These are phyloP conservation scores for Ambastaia sidthimunki DNA, from an alignment of 2,797 vertebrate genomes.

Conservation along the genomic window DNA sequence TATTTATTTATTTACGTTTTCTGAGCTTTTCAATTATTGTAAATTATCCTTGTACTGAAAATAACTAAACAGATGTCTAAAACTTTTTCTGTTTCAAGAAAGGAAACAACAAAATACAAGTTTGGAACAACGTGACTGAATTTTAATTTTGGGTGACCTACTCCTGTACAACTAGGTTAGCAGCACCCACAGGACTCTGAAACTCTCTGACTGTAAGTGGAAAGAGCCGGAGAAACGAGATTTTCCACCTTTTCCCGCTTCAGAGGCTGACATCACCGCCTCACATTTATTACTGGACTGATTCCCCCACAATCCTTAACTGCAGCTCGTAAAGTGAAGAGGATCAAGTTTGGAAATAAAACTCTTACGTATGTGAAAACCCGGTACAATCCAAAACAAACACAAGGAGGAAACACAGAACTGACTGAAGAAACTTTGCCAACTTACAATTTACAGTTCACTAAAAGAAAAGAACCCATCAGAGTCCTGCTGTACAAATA, in stretches of 20 bases:
- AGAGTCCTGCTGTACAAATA: slow-evolving; percentile 36
- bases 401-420: slow-evolving; percentile 35
- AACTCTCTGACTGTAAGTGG: slow-evolving; percentile 16
- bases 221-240: slow-evolving; percentile 24
- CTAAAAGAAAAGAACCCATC: slow-evolving; percentile 33
- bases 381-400: slow-evolving; percentile 35
- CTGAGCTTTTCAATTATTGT: background rate
- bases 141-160: background rate
- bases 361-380: slow-evolving; percentile 13
- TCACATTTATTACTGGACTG: slow-evolving; percentile 51
- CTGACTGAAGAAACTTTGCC: slow-evolving; percentile 19
- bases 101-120: no score
- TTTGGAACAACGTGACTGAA: background rate
- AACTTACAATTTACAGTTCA: slow-evolving; percentile 8
- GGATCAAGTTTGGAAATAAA: slow-evolving; percentile 43
- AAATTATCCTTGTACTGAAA: no score
- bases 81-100: background rate
- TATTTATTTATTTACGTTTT: background rate
- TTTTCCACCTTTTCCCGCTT: slow-evolving; percentile 17
- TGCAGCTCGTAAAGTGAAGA: slow-evolving; percentile 51
- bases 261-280: slow-evolving; percentile 58
- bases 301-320: slow-evolving; percentile 49
- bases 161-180: background rate
- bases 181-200: background rate
- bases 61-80: background rate